These are phyloP conservation scores for Butastur rufipennis DNA, from an alignment of 2,113 vertebrate genomes.

Conservation along the genomic window DNA sequence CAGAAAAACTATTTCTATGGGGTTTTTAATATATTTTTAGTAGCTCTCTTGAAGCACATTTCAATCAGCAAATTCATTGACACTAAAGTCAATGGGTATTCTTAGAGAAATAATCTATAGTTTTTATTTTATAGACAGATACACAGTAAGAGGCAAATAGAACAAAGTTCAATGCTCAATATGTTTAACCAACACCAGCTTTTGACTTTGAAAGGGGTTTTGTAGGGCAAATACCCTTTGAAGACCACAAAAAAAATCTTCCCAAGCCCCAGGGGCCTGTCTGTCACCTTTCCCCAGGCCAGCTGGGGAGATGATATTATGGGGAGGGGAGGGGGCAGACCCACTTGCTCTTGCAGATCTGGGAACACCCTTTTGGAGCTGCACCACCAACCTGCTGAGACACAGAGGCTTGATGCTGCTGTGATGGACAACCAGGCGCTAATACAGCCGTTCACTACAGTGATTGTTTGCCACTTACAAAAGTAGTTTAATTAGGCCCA, in stretches of 20 bases:
- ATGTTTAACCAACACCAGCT: neutral
- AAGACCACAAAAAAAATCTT: neutral
- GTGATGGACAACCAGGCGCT: neutral
- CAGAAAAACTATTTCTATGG: neutral
- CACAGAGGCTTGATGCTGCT: neutral
- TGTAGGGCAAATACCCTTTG: neutral
- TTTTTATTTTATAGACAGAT: neutral
- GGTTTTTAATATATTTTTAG: neutral
- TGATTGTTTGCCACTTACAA: neutral
- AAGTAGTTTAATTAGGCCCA: neutral
- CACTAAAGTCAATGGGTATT: neutral
- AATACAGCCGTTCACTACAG: neutral
- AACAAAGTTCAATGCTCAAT: neutral
- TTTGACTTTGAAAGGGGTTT: neutral
- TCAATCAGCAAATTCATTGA: neutral
- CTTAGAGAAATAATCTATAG: neutral
- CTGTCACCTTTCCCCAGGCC: neutral
- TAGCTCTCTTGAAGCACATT: neutral
- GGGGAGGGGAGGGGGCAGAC: neutral
- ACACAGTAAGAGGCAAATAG: neutral
- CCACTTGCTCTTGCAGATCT: neutral
- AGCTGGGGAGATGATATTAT: neutral
- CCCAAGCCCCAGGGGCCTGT: accelerated
- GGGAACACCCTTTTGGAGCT: neutral
- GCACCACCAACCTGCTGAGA: neutral